Base-by-base conservation (phyloP, 2,888 invertebrate genomes). In the Scaptomyza caliginosa region DNA sequence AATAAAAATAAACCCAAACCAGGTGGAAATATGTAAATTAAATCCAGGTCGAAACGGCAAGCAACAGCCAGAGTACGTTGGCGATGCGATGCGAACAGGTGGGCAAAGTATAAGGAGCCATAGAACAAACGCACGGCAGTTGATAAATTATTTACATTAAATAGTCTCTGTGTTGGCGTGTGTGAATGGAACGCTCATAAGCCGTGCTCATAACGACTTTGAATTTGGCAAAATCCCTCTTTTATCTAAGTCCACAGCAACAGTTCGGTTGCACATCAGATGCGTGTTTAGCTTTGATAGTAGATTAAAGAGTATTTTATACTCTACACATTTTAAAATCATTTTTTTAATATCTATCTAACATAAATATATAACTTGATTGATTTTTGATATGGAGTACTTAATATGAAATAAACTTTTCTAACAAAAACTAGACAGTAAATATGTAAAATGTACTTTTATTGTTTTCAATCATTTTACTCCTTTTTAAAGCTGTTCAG, bases 141-240 rank as follows among this genome's bases (percentile, higher is more conserved):
- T 70, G 67, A 87, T 87, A 66, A 82, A 85, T 85, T 63, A 85
- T 87, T 87, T 66, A 78, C 58, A 74, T 72, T 51, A 71, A 70
- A 74, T 68, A n/a, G n/a, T n/a, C n/a, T n/a, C n/a, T n/a, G n/a
- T n/a, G n/a, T n/a, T n/a, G n/a, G n/a, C 73, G 62, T 51, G 23
- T 46, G 66, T 50, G 48, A 23, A 30, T 34, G 39, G 42, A 13
- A 30, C 36, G 49, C 38, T 40, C 32, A 17, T 42, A 63, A 38
- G 46, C 45, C 63, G 28, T 16, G 48, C 52, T 39, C 75, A 59
- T 77, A 67, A 65, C 56, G 48, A 34, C 49, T 55, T 45, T 45
- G 73, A 60, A 74, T 70, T 75, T 62, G 39, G 17, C 16, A 21
- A n/a, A n/a, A 36, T 16, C 13, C 13, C 24, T 3, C 4, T 3